Conservation (phyloP, 2,888 invertebrate genomes). For the Heliconius aoede region DNA sequence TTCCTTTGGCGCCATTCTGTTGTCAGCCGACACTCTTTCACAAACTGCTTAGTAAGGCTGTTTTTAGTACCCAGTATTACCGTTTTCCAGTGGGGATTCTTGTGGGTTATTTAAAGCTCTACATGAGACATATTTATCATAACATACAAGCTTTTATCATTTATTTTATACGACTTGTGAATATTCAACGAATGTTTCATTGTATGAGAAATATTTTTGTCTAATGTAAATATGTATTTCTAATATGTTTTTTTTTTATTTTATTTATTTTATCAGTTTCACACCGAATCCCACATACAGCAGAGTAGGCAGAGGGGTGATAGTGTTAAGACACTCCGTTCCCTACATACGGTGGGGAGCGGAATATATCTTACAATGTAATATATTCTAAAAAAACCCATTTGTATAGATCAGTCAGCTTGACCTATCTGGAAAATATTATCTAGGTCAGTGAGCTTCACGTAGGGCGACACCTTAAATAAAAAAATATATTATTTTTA, state of each 20-base stretch:
- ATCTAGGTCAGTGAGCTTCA: constrained; percentile 33
- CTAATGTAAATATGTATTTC: neutral
- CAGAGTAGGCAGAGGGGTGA: too few species aligned
- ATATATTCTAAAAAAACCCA: neutral
- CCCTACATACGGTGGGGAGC: too few species aligned
- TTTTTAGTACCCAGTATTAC: constrained; percentile 41
- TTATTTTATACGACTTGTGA: neutral
- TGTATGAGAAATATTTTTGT: neutral
- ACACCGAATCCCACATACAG: too few species aligned
- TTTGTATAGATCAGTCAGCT: constrained; percentile 28
- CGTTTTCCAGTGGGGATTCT: constrained; percentile 34
- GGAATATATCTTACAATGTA: neutral
- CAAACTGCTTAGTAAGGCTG: constrained; percentile 38
- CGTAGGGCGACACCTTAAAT: constrained; percentile 10
- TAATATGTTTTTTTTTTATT: neutral
- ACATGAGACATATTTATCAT: constrained; percentile 10
- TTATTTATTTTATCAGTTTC: too few species aligned
- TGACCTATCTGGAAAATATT: constrained; percentile 21
- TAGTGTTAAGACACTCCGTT: too few species aligned
- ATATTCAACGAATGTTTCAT: neutral
- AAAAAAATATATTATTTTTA: constrained; percentile 6
- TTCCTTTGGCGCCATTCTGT: constrained; percentile 9
- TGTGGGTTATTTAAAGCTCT: constrained; percentile 26
- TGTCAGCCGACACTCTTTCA: constrained; percentile 25
- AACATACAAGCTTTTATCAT: constrained; percentile 13